Base-by-base conservation (phyloP, 2,797 vertebrate species). In the Pseudopleuronectes americanus region DNA sequence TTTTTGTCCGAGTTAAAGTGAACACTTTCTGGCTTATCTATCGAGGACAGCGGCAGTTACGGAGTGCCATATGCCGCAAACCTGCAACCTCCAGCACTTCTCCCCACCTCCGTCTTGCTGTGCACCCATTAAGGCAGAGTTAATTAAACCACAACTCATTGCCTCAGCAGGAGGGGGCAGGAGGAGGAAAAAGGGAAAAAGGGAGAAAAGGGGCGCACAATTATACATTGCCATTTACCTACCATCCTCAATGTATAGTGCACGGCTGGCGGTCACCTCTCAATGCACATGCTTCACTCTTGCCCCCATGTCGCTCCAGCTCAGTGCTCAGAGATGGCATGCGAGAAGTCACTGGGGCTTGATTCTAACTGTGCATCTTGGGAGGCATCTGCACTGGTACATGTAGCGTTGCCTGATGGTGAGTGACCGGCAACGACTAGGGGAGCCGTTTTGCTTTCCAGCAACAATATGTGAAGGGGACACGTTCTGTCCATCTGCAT, bases 91-190 rank as follows among this genome's bases (percentile, higher is more conserved):
- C 80, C 75, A 74, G 28, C 66, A 48, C 5, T 17, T 7, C 43
- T 45, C 43, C 48, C 61, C 68, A 55, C 55, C 62, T 71, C 66
- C 45, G 24, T 71, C 88, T 85, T 80, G 82, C 88, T 89, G 89
- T 86, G 87, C 85, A 83, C 79, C 87, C 84, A 92, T 93, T 92
- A 93, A 91, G 83, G 85, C 80, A 81, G 85, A 92, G 87, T 93
- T 94, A 93, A 94, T 93, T 94, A 93, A 94, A 92, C 80, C 83
- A 86, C 89, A 91, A 87, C 88, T 90, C 89, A 89, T 87, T 89
- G 84, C 84, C 85, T 87, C 89, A 80, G 86, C 80, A 62, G 87
- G 89, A 83, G 75, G 73, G 70, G 68, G 78, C 36, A 33, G 53
- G 76, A 73, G 62, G 38, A 48, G 28, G 63, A 33, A 61, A 7